Conservation (phyloP, 2,797 vertebrate genomes). For the Arctocebus calabarensis region DNA sequence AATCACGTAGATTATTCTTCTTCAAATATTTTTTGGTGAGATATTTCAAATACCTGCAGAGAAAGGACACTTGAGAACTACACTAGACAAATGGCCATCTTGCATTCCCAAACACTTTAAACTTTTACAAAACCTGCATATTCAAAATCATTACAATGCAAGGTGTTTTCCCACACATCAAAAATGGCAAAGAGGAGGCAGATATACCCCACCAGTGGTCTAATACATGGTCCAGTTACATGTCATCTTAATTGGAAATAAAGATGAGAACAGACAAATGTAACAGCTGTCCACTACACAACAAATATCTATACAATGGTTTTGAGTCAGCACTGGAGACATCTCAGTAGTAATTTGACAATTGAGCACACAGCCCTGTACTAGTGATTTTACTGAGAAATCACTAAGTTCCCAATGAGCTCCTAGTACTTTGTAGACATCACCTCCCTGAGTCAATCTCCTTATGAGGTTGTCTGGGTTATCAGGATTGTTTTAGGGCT, state of each 20-base stretch:
- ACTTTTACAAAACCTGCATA: neutral
- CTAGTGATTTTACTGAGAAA: neutral
- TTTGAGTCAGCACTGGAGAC: too few species aligned
- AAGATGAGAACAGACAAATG: neutral
- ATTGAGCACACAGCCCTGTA: fast-evolving
- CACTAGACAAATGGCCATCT: neutral
- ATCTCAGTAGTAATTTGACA: fast-evolving
- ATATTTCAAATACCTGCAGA: conserved; percentile 82
- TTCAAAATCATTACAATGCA: neutral
- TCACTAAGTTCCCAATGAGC: neutral
- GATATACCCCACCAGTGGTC: neutral
- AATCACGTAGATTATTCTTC: too few species aligned
- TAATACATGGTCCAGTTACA: too few species aligned
- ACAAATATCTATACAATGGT: neutral
- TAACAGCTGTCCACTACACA: neutral
- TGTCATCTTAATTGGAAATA: neutral
- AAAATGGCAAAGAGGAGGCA: neutral
- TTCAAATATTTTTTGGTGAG: too few species aligned
- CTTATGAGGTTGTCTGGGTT: fast-evolving
- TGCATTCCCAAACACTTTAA: neutral
- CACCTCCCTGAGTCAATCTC: neutral
- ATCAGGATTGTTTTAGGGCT: fast-evolving
- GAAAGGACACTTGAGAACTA: conserved; percentile 52
- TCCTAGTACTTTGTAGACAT: neutral
- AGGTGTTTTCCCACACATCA: neutral